Evolutionary conservation across 2,113 vertebrate genomes (phyloP), one percentile per base, ranked within the genome.

Genomic region (Cebus imitator): DNA sequence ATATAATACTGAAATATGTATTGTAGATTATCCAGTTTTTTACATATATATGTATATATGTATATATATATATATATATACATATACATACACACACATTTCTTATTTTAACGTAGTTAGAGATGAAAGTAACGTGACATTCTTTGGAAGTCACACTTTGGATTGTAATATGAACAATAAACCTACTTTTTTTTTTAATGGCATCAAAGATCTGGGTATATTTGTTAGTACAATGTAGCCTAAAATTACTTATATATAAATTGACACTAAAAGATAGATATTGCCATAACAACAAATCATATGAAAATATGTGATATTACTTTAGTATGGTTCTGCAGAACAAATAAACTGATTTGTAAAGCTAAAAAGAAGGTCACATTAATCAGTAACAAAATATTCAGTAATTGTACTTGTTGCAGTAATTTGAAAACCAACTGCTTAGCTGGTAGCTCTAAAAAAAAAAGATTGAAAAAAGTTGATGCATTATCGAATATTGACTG

Each of bases 351-450:
- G 25, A 84, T 50, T 84, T 57, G 20, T 14, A 21, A 58, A 6
- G n/a, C 6, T 30, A 14, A 73, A 73, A 45, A 52, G 13, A 48
- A 37, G 21, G 21, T 25, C 21, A 40, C 8, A 0, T 68, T 55
- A 84, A 84, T 90, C 25, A 95, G 21, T 32, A 78, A 58, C 5
- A 70, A 87, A 55, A 72, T 87, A 87, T 94, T 94, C 91, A 72
- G 20, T 55, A 91, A 52, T 70, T 48, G 3, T 82, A 10, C 17
- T 76, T 2, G 5, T 12, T 68, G 68, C 3, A 43, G 32, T 52
- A 95, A 94, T 30, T 90, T 87, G 52, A 64, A 83, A 78, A 91
- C 87, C 66, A 40, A 83, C 3, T 66, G 37, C 73, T 81, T 35
- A 64, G 10, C 18, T 1, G 80, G 5, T 27, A 91, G 30, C 6